phyloP scores from a whole-genome alignment of 2,113 vertebrate species.

The Ceyx cyanopectus region DNA sequence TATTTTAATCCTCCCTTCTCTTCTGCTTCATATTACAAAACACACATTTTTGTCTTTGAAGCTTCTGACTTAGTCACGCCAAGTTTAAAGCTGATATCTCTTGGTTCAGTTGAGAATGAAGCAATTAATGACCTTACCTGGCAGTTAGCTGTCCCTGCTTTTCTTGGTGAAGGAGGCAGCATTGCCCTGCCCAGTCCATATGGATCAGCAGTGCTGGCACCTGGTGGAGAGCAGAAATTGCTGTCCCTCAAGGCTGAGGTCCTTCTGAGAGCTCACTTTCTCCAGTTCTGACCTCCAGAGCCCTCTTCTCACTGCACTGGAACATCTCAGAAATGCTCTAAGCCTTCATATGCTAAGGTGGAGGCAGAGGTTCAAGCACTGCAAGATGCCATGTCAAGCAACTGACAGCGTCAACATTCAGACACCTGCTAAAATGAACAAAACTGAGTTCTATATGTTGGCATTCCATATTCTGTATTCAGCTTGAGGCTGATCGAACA shows the following conservation, averaged over 20 bases:
- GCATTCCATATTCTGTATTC: background rate
- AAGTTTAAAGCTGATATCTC: background rate
- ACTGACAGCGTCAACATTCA: rapidly evolving
- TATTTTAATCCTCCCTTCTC: background rate
- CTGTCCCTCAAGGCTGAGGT: background rate
- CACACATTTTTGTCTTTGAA: background rate
- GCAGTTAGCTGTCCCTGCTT: background rate
- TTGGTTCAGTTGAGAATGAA: background rate
- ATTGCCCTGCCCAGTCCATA: background rate
- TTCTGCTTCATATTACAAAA: background rate
- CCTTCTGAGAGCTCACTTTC: background rate
- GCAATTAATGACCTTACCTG: background rate
- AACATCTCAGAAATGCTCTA: background rate
- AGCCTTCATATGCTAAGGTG: background rate
- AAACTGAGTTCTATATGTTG: background rate
- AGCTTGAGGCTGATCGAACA: background rate
- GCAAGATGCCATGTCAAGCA: background rate
- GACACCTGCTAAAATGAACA: background rate
- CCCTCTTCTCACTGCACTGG: background rate
- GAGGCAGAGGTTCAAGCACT: background rate
- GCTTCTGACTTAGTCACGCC: background rate
- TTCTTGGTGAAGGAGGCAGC: background rate
- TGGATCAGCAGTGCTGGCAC: background rate
- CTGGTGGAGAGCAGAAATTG: background rate
- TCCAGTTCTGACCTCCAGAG: background rate